Percentiles rank a stretch among this genome's conserved stretches.
phyloP scores from a whole-genome alignment of 2,888 invertebrate genomes.

The Parascotia fuliginaria region DNA sequence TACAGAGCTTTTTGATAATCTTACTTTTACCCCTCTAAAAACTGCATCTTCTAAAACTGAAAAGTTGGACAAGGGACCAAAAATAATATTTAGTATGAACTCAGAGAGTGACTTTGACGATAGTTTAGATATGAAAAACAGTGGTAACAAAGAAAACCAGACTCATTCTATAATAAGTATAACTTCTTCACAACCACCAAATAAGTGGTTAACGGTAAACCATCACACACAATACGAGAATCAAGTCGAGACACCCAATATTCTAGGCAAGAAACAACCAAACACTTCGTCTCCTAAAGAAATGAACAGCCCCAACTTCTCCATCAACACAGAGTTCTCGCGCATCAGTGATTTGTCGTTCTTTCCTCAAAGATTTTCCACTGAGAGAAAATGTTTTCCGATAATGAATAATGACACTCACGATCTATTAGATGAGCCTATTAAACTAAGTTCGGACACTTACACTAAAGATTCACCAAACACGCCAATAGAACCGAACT shows the following conservation, averaged over 20 bases:
- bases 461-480: slow-evolving; percentile 82
- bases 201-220: slow-evolving; percentile 63
- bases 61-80: slow-evolving; percentile 70
- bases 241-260: slow-evolving; percentile 55
- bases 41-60: slow-evolving; percentile 55
- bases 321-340: slow-evolving; percentile 79
- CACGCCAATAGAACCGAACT: slow-evolving; percentile 57
- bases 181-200: slow-evolving; percentile 62
- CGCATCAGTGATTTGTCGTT: slow-evolving; percentile 79
- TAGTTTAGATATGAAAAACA: slow-evolving; percentile 60
- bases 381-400: slow-evolving; percentile 71
- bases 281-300: slow-evolving; percentile 81
- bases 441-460: slow-evolving; percentile 79
- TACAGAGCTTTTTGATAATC: slow-evolving; percentile 72
- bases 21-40: slow-evolving; percentile 76
- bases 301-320: slow-evolving; percentile 76
- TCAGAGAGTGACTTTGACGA: slow-evolving; percentile 75
- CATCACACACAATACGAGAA: slow-evolving; percentile 51
- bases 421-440: slow-evolving; percentile 62
- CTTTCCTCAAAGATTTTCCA: slow-evolving; percentile 75
- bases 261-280: slow-evolving; percentile 70
- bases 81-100: slow-evolving; percentile 69
- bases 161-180: slow-evolving; percentile 70
- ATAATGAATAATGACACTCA: slow-evolving; percentile 69
- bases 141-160: slow-evolving; percentile 69